Conservation (phyloP, 2,888 invertebrate species). For the Tachina lurida region DNA sequence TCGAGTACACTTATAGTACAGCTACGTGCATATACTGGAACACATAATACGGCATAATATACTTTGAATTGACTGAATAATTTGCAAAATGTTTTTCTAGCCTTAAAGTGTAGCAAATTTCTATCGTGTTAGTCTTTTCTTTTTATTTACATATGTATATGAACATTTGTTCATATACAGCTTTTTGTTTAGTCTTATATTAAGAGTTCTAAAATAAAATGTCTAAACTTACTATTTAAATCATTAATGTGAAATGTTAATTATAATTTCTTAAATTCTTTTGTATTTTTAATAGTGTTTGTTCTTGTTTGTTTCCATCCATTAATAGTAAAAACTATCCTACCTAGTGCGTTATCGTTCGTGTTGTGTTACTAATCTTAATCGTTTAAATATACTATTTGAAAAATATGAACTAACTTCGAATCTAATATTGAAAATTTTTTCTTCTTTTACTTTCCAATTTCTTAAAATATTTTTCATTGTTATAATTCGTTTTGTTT, state of each 20-base stretch:
- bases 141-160: not conserved
- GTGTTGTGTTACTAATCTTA: constrained; percentile 61
- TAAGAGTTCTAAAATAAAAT: not conserved
- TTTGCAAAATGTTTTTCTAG: constrained; percentile 69
- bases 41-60: too few species aligned
- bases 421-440: constrained; percentile 63
- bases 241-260: constrained; percentile 1
- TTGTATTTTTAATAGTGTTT: constrained; percentile 15
- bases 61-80: constrained; percentile 14
- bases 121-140: not conserved
- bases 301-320: constrained; percentile 35
- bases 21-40: too few species aligned
- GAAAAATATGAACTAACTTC: constrained; percentile 43
- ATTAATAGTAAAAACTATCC: not conserved
- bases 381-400: constrained; percentile 22
- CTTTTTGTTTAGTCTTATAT: constrained; percentile 21
- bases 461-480: constrained; percentile 38
- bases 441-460: constrained; percentile 65
- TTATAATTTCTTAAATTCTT: not conserved
- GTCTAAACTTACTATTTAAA: constrained; percentile 5
- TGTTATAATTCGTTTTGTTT: constrained; percentile 43
- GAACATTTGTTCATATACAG: not conserved
- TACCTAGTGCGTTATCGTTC: constrained; percentile 34
- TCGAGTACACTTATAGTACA: too few species aligned
- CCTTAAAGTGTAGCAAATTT: constrained; percentile 25